These are phyloP conservation scores for Crotalus helleri DNA, from an alignment of 2,113 vertebrate species.

Conservation along the genomic window DNA sequence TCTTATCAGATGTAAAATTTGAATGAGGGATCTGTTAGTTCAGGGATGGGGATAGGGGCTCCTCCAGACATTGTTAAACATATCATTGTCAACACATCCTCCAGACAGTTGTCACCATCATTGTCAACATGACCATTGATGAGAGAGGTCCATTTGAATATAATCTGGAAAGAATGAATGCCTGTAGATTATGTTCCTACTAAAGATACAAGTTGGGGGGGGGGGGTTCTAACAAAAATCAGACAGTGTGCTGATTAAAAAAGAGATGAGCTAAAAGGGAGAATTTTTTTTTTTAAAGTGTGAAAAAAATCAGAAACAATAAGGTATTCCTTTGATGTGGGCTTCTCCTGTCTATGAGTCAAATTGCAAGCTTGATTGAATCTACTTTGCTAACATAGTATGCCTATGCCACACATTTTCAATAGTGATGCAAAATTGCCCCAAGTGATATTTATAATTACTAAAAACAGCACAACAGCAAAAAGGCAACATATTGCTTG, in stretches of 20 bases:
- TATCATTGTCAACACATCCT: background rate
- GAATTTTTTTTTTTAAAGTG: background rate
- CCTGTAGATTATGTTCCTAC: background rate
- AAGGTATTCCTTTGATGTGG: background rate
- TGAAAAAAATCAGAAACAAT: background rate
- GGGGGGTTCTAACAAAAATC: background rate
- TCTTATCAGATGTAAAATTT: background rate
- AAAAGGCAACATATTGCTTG: background rate
- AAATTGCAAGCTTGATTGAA: background rate
- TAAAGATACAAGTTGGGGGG: background rate
- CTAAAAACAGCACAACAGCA: background rate
- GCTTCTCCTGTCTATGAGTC: background rate
- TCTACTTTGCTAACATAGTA: background rate
- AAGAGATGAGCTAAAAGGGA: background rate
- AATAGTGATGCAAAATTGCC: background rate
- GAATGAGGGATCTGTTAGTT: background rate
- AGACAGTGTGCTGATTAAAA: background rate
- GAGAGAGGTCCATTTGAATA: background rate
- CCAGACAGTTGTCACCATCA: background rate
- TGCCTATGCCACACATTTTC: background rate
- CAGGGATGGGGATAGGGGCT: background rate
- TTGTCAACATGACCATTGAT: background rate
- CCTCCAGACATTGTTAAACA: background rate
- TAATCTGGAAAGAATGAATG: background rate
- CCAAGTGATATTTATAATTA: background rate